Evolutionary conservation across 2,113 vertebrate genomes (phyloP), one percentile per base, ranked within the genome.

Genomic region (Glareola pratincola): DNA sequence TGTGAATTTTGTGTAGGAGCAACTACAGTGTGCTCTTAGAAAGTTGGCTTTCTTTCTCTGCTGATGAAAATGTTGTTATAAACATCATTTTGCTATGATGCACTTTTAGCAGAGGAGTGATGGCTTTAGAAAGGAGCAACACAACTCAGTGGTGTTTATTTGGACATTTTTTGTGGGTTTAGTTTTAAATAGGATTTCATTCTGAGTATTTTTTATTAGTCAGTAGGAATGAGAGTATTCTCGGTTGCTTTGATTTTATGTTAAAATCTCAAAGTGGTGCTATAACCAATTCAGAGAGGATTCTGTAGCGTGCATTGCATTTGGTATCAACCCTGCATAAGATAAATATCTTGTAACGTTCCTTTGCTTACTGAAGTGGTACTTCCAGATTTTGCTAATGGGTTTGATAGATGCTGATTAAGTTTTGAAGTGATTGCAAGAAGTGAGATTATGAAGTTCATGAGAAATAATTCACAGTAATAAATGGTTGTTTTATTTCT

Each of bases 251-350:
- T 79, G 26, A 57, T 29, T 80, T 63, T 8, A 45, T 43, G 11
- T 43, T 53, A 53, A 54, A 82, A 82, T 51, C 17, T 88, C 18
- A 11, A 71, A 53, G 21, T 73, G 62, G 30, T 73, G 24, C n/a
- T 80, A 15, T 24, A 32, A 11, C 14, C 18, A 39, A 30, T 75
- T 81, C 37, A 78, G 56, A 56, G 21, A 73, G 47, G 17, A 53
- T 36, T 68, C 34, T 85, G n/a, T 59, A 54, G n/a, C 0, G 0
- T 80, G 29, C n/a, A 5, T 60, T 89, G 16, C 51, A 56, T 73
- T 66, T 91, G 47, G 14, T 68, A 69, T 79, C 41, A 78, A 8
- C 6, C 13, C 26, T 60, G 10, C 39, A 3, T 47, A 26, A 56
- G 17, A 73, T 24, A 54, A 88, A 51, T 60, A 37, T 22, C 34